A percentile compares a stretch with the other conserved stretches of the same genome.
Evolutionary conservation across 2,888 invertebrate species (phyloP).

Genomic region (Scaeva pyrastri): DNA sequence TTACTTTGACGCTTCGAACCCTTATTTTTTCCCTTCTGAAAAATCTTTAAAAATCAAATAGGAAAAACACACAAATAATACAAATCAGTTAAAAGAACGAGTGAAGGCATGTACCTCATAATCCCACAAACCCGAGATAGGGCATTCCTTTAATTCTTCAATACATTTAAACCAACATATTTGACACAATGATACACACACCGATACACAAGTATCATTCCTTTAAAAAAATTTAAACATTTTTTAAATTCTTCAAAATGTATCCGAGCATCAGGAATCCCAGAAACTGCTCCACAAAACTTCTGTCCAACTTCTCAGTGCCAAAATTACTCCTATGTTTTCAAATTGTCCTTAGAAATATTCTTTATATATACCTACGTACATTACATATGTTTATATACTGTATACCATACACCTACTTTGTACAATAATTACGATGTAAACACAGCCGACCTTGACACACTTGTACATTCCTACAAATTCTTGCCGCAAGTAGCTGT

Average conservation of each 20-base stretch:
- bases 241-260: conserved; percentile 31
- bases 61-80: too few species aligned
- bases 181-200: too few species aligned
- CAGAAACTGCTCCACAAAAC: background rate
- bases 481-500: conserved; percentile 45
- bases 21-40: too few species aligned
- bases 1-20: too few species aligned
- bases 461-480: conserved; percentile 50
- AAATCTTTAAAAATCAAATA: too few species aligned
- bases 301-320: background rate
- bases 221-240: too few species aligned
- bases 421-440: conserved; percentile 62
- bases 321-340: background rate
- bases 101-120: too few species aligned
- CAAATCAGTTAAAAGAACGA: too few species aligned
- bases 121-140: too few species aligned
- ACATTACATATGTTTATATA: too few species aligned
- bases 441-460: conserved; percentile 74
- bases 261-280: conserved; percentile 34
- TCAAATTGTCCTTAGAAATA: conserved; percentile 18
- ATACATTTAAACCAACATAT: background rate
- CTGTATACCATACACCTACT: conserved; percentile 9
- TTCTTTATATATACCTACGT: background rate
- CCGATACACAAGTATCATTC: background rate
- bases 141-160: too few species aligned